These are phyloP conservation scores for Meda fulgida DNA, from an alignment of 2,797 vertebrate species.

Conservation along the genomic window DNA sequence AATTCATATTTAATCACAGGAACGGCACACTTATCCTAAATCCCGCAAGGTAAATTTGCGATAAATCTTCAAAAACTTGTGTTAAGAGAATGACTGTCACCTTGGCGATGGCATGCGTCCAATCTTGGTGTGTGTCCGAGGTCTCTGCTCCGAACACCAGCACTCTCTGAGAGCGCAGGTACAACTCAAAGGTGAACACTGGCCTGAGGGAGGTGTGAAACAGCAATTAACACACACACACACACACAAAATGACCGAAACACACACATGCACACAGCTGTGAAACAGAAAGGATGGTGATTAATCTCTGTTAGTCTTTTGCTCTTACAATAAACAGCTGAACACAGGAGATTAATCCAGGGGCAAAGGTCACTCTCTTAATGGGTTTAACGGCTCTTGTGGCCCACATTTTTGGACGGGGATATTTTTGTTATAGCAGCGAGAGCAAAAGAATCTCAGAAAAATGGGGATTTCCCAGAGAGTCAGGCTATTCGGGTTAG, in stretches of 20 bases:
- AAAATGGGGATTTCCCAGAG: slow-evolving; percentile 33
- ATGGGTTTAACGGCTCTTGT: slow-evolving; percentile 41
- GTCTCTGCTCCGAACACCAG: slow-evolving; percentile 90
- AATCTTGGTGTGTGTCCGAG: slow-evolving; percentile 85
- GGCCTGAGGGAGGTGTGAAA: slow-evolving; percentile 73
- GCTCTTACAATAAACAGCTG: slow-evolving; percentile 54
- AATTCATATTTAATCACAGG: slow-evolving; percentile 25
- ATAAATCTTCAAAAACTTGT: slow-evolving; percentile 14
- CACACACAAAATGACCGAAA: slow-evolving; percentile 44
- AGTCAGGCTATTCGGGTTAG: slow-evolving; percentile 18
- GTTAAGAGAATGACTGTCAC: slow-evolving; percentile 71
- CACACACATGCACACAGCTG: slow-evolving; percentile 44
- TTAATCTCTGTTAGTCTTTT: slow-evolving; percentile 75
- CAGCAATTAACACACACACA: slow-evolving; percentile 51
- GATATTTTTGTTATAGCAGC: slow-evolving; percentile 31
- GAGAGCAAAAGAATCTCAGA: background rate
- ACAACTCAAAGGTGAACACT: slow-evolving; percentile 92
- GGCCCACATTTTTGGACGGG: slow-evolving; percentile 34
- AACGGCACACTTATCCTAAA: background rate
- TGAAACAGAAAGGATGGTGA: slow-evolving; percentile 66
- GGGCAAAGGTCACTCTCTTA: slow-evolving; percentile 55
- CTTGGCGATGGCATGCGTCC: slow-evolving; percentile 91
- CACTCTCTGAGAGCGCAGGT: slow-evolving; percentile 86
- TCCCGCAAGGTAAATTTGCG: background rate
- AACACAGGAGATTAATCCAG: slow-evolving; percentile 52